Base-by-base conservation (phyloP, 2,888 invertebrate species). In the Lottia scabra region DNA sequence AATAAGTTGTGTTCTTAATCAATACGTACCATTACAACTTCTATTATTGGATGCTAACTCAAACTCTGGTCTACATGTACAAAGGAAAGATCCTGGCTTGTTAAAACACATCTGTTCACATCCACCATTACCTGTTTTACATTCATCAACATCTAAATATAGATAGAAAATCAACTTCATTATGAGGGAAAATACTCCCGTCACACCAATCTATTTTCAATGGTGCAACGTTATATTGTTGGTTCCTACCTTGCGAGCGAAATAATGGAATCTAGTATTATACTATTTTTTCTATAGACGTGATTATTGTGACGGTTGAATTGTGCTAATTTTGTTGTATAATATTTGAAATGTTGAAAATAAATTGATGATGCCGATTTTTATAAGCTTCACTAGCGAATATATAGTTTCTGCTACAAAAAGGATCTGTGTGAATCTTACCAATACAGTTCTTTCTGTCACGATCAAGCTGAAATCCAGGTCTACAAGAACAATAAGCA, bases 41-140 rank as follows among this genome's bases (percentile, higher is more conserved):
- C 65, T 75, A 26, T 68, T 71, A 72, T 81, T 78, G 10, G 69
- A 65, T n/a, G 72, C 77, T 15, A 81, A 72, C 12, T 74, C 67
- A 69, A 74, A 85, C 6, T 83, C 83, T 6, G 77, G 70, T 30
- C 72, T 76, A 75, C 85, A 85, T 65, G 76, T 79, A 72, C 85
- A 85, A 15, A 46, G 56, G 77, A 80, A 84, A 10, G 83, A 78
- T 19, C 85, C 85, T 0, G 73, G 78, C 2, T 76, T 78, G 71
- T 85, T 85, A 65, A 80, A 76, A 74, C 85, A 85, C 16, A 72
- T 65, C 16, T 80, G 82, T 5, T 78, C 74, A 71, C 85, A 85
- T 0, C 64, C 68, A 3, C 68, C 45, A 15, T 75, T 73, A 6
- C 65, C 67, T 2, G 66, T 62, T 0, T 43, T 23, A 75, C 85